These are phyloP conservation scores for Spongia lamella DNA, from an alignment of 37 sponge, comb jelly and placozoan genomes.

Conservation along the genomic window DNA sequence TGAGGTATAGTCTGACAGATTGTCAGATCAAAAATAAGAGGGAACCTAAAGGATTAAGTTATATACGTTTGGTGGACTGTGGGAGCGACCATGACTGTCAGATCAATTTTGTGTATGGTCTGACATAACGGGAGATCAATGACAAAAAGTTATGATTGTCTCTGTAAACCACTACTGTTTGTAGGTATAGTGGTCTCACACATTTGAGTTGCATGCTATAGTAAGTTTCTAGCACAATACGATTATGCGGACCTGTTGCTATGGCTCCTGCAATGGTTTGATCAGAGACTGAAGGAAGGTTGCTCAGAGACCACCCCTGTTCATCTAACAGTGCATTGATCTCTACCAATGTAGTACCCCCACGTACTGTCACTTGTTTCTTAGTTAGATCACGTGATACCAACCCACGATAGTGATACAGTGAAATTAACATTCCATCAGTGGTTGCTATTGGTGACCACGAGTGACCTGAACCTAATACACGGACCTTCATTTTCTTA, in stretches of 20 bases:
- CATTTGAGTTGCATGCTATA: too few relatives aligned
- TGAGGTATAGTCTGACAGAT: too few relatives aligned
- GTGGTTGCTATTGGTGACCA: slow-evolving; percentile 53
- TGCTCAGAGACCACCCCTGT: slow-evolving; percentile 44
- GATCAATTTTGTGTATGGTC: too few relatives aligned
- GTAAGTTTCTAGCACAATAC: too few relatives aligned
- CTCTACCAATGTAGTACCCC: slow-evolving; percentile 62
- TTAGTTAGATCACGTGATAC: slow-evolving; percentile 25
- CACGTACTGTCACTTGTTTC: slow-evolving; percentile 53
- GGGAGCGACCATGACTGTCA: too few relatives aligned
- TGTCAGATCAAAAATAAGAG: too few relatives aligned
- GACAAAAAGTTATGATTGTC: too few relatives aligned
- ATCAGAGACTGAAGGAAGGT: slow-evolving; percentile 49
- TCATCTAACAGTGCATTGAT: slow-evolving; percentile 14
- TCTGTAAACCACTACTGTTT: too few relatives aligned
- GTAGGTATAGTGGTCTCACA: too few relatives aligned
- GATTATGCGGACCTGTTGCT: slow-evolving; percentile 53
- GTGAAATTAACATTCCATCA: slow-evolving; percentile 45
- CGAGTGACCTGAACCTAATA: slow-evolving; percentile 73
- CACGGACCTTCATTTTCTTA: slow-evolving; percentile 36
- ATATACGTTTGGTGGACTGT: too few relatives aligned
- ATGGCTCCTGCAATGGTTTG: slow-evolving; percentile 80
- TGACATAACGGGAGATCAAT: too few relatives aligned
- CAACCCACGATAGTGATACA: slow-evolving; percentile 58
- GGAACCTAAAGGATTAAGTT: too few relatives aligned